Evolutionary conservation across 2,113 vertebrate genomes (phyloP), one percentile per base, ranked within the genome.

Genomic region (Ascaphus truei): DNA sequence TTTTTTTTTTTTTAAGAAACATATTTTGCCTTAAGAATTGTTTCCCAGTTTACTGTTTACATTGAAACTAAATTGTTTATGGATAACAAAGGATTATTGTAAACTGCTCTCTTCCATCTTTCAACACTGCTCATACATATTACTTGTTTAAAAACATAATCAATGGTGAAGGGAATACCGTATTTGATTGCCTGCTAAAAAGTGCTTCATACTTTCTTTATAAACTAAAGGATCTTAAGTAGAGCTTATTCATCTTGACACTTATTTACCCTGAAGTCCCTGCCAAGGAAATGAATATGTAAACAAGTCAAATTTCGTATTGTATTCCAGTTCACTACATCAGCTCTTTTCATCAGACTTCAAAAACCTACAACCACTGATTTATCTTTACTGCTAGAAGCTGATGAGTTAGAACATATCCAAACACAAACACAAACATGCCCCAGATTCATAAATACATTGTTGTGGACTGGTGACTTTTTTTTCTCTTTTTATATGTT

Each of bases 251-350:
- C 43, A 10, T n/a, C 39, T 68, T 68, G 65, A 68, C 65, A 68
- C 43, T 68, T 59, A 68, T 68, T 68, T 59, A 59, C 65, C 53
- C 53, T 68, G 65, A 68, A 68, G 65, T 68, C 41, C 33, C 53
- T 68, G 65, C 65, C 65, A 68, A 5, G 50, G 65, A 59, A 58
- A 68, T 50, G 31, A 68, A 48, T 68, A 68, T 58, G 55, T 48
- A 68, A 68, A 68, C 65, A 68, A 68, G 53, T 68, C 65, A 68
- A 68, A 59, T 68, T 68, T 68, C 53, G 5, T 68, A 68, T 68
- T 68, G 53, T 68, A 58, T 68, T 59, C 30, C 55, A 37, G 29
- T 48, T 68, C 30, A 22, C 41, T 47, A 27, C 30, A 68, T 68
- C 65, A 68, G 55, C 55, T 59, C 10, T 68, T 68, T 68, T 59